Evolutionary conservation across 2,113 vertebrate species (phyloP).

Genomic region (Odocoileus virginianus): DNA sequence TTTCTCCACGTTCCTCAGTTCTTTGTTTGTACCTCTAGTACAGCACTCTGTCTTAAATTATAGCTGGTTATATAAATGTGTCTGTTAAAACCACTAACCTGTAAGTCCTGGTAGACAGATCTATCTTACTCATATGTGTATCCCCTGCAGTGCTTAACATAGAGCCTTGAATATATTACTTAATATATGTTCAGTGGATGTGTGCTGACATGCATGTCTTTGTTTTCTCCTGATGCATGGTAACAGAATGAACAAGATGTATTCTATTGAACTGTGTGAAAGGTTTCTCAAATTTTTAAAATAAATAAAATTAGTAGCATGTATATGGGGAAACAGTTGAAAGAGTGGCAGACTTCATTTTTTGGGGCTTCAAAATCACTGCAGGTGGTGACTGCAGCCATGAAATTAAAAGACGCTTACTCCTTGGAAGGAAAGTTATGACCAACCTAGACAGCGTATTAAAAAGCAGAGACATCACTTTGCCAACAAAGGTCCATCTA

Average conservation of each 20-base stretch:
- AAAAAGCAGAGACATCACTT: neutral
- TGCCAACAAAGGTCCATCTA: neutral
- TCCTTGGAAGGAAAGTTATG: neutral
- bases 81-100: conserved; percentile 18
- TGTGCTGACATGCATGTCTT: neutral
- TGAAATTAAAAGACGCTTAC: neutral
- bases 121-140: conserved; percentile 24
- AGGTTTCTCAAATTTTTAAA: conserved; percentile 12
- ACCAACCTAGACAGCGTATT: neutral
- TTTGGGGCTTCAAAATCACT: neutral
- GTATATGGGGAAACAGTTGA: neutral
- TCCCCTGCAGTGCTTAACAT: neutral
- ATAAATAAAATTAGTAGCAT: conserved; percentile 2
- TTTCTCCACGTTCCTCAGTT: neutral
- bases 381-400: neutral
- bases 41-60: conserved; percentile 9
- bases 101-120: neutral
- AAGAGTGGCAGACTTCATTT: neutral
- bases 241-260: neutral
- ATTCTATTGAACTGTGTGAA: neutral
- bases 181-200: neutral
- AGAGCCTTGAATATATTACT: neutral
- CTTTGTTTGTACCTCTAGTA: neutral
- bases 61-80: conserved; percentile 31
- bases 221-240: neutral